Evolutionary conservation across 1,140 invertebrate genomes (phyloP).

Genomic region (Asobara japonica): DNA sequence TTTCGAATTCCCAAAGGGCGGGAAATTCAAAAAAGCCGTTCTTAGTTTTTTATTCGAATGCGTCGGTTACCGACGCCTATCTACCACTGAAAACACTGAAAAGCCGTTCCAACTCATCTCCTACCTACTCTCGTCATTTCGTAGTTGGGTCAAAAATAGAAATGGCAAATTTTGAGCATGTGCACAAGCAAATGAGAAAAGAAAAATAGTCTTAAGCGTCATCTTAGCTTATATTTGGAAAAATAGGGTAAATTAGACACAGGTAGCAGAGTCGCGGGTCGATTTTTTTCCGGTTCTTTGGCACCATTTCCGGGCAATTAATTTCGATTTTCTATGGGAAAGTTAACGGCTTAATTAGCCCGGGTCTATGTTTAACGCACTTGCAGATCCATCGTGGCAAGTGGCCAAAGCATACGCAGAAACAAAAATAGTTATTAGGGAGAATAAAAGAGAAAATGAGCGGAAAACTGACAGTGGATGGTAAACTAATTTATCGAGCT

Average conservation of each 20-base stretch:
- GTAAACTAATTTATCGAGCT: background rate
- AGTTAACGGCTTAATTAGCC: conserved; percentile 40
- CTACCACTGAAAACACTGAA: conserved; percentile 62
- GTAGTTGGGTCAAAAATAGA: conserved; percentile 48
- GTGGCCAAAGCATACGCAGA: background rate
- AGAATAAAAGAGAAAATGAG: background rate
- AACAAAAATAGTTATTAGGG: background rate
- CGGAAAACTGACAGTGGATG: background rate
- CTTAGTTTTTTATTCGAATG: conserved; percentile 38
- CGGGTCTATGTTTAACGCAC: conserved; percentile 48
- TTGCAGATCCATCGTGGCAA: conserved; percentile 5
- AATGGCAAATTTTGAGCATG: conserved; percentile 45
- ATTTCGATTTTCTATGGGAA: background rate
- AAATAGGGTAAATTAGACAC: too few species aligned
- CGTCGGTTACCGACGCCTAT: conserved; percentile 59
- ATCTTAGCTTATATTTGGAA: background rate
- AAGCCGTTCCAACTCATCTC: background rate
- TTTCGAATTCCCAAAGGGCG: background rate
- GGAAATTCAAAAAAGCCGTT: conserved; percentile 10
- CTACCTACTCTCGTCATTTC: conserved; percentile 45
- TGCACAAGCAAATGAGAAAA: background rate
- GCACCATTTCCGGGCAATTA: background rate
- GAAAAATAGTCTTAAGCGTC: background rate
- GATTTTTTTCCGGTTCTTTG: too few species aligned
- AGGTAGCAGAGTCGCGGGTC: too few species aligned